Conservation (phyloP, 2,888 invertebrate genomes). For the Rhagophthalmus giganteus region DNA sequence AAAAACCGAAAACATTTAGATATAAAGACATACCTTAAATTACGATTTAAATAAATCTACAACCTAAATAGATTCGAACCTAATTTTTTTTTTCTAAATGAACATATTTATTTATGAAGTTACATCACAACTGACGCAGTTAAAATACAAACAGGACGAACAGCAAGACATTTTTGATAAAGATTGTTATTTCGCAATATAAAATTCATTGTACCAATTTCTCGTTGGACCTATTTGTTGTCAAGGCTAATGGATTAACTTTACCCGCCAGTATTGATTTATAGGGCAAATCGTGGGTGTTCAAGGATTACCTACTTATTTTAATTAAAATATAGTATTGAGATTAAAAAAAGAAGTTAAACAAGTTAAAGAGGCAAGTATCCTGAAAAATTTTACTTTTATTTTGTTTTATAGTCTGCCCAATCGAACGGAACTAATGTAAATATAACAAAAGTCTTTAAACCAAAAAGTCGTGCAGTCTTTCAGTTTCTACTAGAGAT, state of each 20-base stretch:
- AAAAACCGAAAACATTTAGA: background rate
- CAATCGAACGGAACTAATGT: too few species aligned
- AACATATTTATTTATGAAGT: conserved; percentile 31
- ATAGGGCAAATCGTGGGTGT: too few species aligned
- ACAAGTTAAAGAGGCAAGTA: too few species aligned
- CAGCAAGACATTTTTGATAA: conserved; percentile 19
- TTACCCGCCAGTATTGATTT: too few species aligned
- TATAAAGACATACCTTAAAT: conserved; percentile 17
- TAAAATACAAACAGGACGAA: conserved; percentile 8
- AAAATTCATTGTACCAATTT: conserved; percentile 7
- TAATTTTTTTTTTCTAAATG: conserved; percentile 23
- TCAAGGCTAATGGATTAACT: background rate
- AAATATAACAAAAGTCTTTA: too few species aligned
- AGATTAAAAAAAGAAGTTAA: too few species aligned
- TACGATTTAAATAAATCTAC: conserved; percentile 3
- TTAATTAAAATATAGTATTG: too few species aligned
- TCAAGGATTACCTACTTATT: too few species aligned
- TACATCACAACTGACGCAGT: conserved; percentile 30
- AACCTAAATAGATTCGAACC: conserved; percentile 8
- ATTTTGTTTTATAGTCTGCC: too few species aligned
- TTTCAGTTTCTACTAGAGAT: too few species aligned
- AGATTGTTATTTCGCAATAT: background rate
- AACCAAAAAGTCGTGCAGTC: too few species aligned
- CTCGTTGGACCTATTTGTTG: background rate
- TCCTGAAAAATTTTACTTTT: too few species aligned